A percentile compares a stretch with the other conserved stretches of the same genome.
Evolutionary conservation across 2,888 invertebrate genomes (phyloP).

Genomic region (Orthosia cruda): DNA sequence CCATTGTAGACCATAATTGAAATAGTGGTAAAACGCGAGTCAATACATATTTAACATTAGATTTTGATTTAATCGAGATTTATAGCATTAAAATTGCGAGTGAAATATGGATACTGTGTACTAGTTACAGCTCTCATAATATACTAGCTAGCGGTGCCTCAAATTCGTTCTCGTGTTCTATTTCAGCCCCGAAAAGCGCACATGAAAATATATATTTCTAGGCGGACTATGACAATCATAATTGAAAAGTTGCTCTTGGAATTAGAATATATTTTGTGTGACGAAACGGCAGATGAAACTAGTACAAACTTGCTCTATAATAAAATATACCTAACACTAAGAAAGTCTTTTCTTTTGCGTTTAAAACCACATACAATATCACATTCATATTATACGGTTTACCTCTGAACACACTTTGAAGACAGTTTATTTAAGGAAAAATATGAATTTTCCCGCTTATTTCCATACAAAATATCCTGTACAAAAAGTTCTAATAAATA

Average conservation of each 20-base stretch:
- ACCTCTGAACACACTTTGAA: not conserved
- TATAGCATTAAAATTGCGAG: not conserved
- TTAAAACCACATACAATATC: not conserved
- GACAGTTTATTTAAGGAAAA: not conserved
- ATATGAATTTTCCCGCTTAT: not conserved
- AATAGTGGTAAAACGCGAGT: no score
- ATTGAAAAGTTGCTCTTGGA: not conserved
- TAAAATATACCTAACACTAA: not conserved
- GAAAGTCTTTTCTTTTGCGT: no score
- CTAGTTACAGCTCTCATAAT: not conserved
- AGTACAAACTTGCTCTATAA: not conserved
- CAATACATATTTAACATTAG: not conserved
- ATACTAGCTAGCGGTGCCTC: not conserved
- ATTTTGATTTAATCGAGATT: not conserved
- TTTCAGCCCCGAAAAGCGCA: not conserved
- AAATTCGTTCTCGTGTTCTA: conserved; percentile 17
- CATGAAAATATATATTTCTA: not conserved
- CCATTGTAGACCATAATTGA: no score
- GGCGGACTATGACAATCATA: not conserved
- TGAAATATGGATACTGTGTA: not conserved
- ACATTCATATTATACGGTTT: no score
- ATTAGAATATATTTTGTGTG: not conserved
- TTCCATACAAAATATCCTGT: not conserved
- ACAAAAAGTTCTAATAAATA: conserved; percentile 15
- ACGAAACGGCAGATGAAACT: not conserved